phyloP scores from a whole-genome alignment of 2,888 invertebrate species.

The Mimas tiliae region DNA sequence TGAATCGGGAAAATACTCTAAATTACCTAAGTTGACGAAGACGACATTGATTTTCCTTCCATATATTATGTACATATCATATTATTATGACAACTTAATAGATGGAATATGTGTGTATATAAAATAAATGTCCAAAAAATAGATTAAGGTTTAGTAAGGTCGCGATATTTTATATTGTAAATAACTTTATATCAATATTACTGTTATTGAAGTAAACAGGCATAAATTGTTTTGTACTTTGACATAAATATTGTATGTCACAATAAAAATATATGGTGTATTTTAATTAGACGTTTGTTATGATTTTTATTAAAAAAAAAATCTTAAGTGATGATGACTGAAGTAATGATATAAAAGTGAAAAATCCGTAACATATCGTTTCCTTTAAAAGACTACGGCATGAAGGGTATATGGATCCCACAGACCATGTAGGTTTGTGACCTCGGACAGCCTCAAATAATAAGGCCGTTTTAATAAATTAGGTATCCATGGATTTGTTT shows the following conservation, averaged over 20 bases:
- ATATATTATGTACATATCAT: slow-evolving; percentile 37
- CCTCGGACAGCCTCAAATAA: too few relatives aligned
- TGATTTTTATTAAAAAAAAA: slow-evolving; percentile 10
- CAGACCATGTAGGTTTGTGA: too few relatives aligned
- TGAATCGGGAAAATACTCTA: slow-evolving; percentile 21
- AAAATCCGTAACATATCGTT: not conserved
- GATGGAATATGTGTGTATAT: slow-evolving; percentile 35
- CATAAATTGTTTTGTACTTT: slow-evolving; percentile 52
- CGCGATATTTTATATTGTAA: slow-evolving; percentile 45
- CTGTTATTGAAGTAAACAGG: slow-evolving; percentile 32
- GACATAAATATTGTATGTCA: slow-evolving; percentile 42
- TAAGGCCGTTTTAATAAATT: too few relatives aligned
- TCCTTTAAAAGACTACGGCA: too few relatives aligned
- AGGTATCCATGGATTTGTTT: too few relatives aligned
- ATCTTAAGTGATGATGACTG: not conserved
- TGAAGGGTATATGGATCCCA: too few relatives aligned
- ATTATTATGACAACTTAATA: slow-evolving; percentile 37
- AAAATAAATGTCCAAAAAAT: slow-evolving; percentile 27
- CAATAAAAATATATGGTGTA: slow-evolving; percentile 42
- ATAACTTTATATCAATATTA: slow-evolving; percentile 37
- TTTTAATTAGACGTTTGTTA: slow-evolving; percentile 29
- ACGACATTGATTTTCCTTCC: slow-evolving; percentile 1
- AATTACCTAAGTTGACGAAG: not conserved
- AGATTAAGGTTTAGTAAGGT: slow-evolving; percentile 46
- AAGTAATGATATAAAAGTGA: not conserved